These are phyloP conservation scores for Mylabris sibirica DNA, from an alignment of 2,888 invertebrate species.

Conservation along the genomic window DNA sequence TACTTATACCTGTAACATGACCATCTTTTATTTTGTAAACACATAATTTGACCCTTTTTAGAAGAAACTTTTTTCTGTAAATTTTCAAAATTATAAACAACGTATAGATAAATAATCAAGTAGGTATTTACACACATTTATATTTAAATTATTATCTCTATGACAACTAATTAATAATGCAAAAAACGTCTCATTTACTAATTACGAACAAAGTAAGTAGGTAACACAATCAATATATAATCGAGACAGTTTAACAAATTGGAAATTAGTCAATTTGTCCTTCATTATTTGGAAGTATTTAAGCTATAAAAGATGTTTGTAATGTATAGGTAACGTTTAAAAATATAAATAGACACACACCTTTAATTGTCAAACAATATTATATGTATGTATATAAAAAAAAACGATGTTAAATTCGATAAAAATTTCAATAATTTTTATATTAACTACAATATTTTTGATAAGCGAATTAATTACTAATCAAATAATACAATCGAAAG, in stretches of 20 bases:
- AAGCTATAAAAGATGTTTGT: not conserved
- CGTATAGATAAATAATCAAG: no score
- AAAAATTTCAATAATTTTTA: not conserved
- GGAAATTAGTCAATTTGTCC: not conserved
- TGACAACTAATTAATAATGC: not conserved
- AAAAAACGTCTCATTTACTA: not conserved
- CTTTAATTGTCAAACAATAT: not conserved
- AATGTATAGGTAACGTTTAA: not conserved
- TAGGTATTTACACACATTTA: no score
- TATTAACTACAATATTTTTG: slow-evolving; percentile 4
- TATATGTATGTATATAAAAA: no score
- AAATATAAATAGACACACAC: not conserved
- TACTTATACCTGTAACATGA: no score
- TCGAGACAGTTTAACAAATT: not conserved
- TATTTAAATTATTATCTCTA: not conserved
- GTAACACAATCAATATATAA: not conserved
- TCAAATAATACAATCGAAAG: not conserved
- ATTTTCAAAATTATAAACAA: no score
- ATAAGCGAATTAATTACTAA: not conserved
- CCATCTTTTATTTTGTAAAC: no score
- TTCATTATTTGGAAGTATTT: not conserved
- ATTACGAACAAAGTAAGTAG: not conserved
- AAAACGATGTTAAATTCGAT: not conserved
- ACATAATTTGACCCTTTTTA: no score
- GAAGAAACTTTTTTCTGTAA: no score